Base-by-base conservation (phyloP, 2,113 vertebrate species). In the Miniopterus natalensis region DNA sequence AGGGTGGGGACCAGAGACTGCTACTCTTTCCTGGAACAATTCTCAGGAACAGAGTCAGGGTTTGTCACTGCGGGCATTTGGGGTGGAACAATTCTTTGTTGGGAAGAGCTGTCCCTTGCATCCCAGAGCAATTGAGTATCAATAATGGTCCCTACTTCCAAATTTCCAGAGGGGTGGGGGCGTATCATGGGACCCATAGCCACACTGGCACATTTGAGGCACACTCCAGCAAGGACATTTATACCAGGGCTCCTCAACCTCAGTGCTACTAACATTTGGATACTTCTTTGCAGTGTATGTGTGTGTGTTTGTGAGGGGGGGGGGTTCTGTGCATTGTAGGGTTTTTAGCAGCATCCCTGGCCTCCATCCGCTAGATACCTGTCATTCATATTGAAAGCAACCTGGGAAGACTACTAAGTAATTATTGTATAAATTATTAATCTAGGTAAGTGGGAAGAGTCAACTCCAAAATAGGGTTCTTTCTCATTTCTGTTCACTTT, bases 401-500 rank as follows among this genome's bases (percentile, higher is more conserved):
- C 3, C 27, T 47, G n/a, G 45, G 27, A 86, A 18, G 9, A 53
- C 70, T 21, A 47, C 61, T 17, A 55, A 49, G 55, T 51, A 47
- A 74, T 40, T 61, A 63, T 2, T 59, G 8, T 45, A 83, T 79
- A 40, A 80, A 51, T 68, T 36, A 84, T 73, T 31, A 40, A 77
- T 25, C 63, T 61, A 66, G 4, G 13, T 31, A 63, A 83, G 6
- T 15, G 70, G 59, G 15, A 47, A 55, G 42, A 36, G 36, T 25
- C 3, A 12, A 45, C n/a, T 93, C 47, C n/a, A 36, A 91, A 79
- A 59, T 3, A 77, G 66, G 25, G 21, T 68, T 21, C 47, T 75
- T 80, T 18, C 53, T 70, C 42, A 29, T 21, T 78, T 80, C 61
- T 90, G 68, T n/a, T 86, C 63, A 20, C 29, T 77, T 51, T 55